Base-by-base conservation (phyloP, 2,113 vertebrate species). In the Colistium nudipinnis region DNA sequence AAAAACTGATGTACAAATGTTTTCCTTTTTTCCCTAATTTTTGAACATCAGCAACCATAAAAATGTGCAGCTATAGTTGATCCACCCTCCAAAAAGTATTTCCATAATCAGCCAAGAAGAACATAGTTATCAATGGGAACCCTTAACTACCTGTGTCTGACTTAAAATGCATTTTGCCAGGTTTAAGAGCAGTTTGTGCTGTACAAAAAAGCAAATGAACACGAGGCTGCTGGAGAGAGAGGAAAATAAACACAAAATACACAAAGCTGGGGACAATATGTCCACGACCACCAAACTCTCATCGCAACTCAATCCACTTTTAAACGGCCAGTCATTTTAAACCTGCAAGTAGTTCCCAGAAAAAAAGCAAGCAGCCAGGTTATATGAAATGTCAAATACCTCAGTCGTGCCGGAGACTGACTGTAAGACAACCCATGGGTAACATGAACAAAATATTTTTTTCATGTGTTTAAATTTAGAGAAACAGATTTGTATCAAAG, bases 381-480 rank as follows among this genome's bases (percentile, higher is more conserved):
- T 54, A 54, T 73, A 74, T 22, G 62, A 67, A 64, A 72, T 68
- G 71, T 83, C 54, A 74, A 54, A 75, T 76, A 60, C 51, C 48
- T 27, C 0, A 0, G 25, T 19, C 17, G 14, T n/a, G 64, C 31
- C 6, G 4, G 35, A 1, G 41, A 63, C 51, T 47, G 44, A 45
- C 2, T 71, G 88, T 74, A 87, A 90, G 48, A 28, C 39, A 67
- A 86, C 25, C 80, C 67, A n/a, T 2, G 45, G 22, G 76, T 85
- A 81, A 87, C 64, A 70, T 84, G 78, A 63, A 38, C 43, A 12
- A 72, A 14, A 77, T 73, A 63, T 1, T 75, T 76, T 80, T 76
- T 69, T 71, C n/a, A 57, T 73, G 14, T 38, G 70, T 67, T 82
- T 88, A 89, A 86, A 88, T 86, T 88, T 91, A 91, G 89, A 82